A percentile compares a stretch with the other conserved stretches of the same genome.
Evolutionary conservation across 1,140 invertebrate species (phyloP).

Genomic region (Drosophila takahashii): DNA sequence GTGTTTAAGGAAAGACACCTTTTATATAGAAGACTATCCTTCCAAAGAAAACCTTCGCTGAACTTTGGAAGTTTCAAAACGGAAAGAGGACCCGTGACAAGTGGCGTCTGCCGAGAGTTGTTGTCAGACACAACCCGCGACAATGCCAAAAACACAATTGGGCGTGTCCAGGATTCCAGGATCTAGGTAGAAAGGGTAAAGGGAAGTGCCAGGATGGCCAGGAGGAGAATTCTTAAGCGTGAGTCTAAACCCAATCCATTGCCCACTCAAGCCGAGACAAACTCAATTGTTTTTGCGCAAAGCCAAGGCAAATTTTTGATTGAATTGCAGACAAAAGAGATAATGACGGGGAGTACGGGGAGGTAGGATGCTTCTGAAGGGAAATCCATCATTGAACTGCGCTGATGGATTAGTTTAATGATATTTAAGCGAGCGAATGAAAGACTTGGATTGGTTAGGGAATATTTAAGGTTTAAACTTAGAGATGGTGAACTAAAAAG

Average conservation of each 20-base stretch:
- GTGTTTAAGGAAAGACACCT: neutral
- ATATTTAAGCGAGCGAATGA: conserved; percentile 41
- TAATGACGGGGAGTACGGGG: conserved; percentile 14
- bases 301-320: conserved; percentile 73
- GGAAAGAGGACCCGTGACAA: conserved; percentile 32
- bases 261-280: conserved; percentile 40
- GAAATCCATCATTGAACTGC: conserved; percentile 14
- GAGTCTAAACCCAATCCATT: conserved; percentile 9
- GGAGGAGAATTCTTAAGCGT: conserved; percentile 49
- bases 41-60: neutral
- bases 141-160: conserved; percentile 82
- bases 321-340: conserved; percentile 65
- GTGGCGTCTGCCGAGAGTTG: conserved; percentile 62
- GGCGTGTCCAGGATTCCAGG: conserved; percentile 65
- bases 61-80: neutral
- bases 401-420: conserved; percentile 75
- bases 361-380: conserved; percentile 6
- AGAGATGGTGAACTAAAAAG: neutral
- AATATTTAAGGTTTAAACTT: neutral
- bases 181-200: conserved; percentile 15
- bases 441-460: neutral
- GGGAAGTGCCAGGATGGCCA: conserved; percentile 13
- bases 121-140: conserved; percentile 74
- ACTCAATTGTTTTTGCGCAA: conserved; percentile 76
- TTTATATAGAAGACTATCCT: neutral